Base-by-base conservation (phyloP, 2,888 invertebrate genomes). In the Ennomos quercinarius region DNA sequence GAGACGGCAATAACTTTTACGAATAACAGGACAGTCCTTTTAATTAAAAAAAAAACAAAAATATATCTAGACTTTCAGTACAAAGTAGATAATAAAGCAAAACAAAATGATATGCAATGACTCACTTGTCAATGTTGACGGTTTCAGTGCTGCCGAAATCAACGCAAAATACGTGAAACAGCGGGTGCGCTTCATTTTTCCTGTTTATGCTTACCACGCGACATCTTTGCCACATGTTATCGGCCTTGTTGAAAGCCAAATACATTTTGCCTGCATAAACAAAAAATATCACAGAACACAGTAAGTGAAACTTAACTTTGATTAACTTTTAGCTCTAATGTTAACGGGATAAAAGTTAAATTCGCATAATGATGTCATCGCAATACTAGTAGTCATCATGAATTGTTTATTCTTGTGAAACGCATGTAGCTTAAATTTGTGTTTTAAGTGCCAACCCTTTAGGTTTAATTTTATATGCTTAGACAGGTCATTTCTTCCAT, bases 151-250 rank as follows among this genome's bases (percentile, higher is more conserved):
- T 89, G 1, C 96, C 96, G 68, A 94, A 94, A 79, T 96, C 96
- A 13, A 96, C 85, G 65, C 94, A 94, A 70, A 94, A 94, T 2
- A 96, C 93, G 34, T 92, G 87, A 70, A 93, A 94, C 0, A 76
- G 64, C 0, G 86, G 81, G 3, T 87, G 77, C 1, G 76, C 68
- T 0, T 73, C 10, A 45, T 83, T 73, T 57, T 72, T 72, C 41
- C 73, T 80, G 46, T 87, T 85, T 36, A 89, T 73, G 60, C 73
- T 77, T 27, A 84, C 75, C 0, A 96, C 83, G 47, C 93, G 88
- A 9, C 94, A 95, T 54, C 97, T 93, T 73, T 95, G 95, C 96
- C 96, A 97, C 67, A 88, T 83, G 17, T 93, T 88, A 69, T 94
- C 93, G 0, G 76, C 78, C 48, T 80, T 76, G 74, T 94, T 94